phyloP scores from a whole-genome alignment of 2,797 vertebrate genomes.

The Lates japonicus region DNA sequence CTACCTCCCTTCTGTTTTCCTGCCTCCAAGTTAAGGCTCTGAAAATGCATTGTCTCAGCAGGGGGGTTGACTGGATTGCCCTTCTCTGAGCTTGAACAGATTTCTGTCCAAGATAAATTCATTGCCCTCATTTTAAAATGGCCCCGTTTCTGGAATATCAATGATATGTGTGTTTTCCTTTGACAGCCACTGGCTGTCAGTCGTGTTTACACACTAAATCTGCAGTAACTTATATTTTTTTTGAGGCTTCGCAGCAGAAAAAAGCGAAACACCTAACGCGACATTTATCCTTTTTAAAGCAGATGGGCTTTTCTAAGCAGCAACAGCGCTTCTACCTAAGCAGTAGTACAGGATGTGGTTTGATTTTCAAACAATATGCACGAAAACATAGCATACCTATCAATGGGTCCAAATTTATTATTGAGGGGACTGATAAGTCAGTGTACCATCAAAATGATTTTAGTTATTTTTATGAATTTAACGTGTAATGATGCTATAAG shows the following conservation, averaged over 20 bases:
- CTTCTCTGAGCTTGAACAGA: conserved; percentile 24
- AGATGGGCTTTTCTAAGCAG: no score
- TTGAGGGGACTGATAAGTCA: no score
- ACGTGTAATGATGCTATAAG: no score
- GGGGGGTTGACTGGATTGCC: conserved; percentile 8
- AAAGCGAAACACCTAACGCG: neutral
- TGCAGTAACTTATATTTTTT: neutral
- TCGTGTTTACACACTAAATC: neutral
- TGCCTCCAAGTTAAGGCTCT: conserved; percentile 1
- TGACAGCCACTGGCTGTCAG: neutral
- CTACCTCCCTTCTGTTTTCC: neutral
- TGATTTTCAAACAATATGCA: no score
- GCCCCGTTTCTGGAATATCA: conserved; percentile 9
- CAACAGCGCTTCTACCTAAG: no score
- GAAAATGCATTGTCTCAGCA: conserved; percentile 30
- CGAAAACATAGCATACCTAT: no score
- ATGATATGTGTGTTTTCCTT: conserved; percentile 2
- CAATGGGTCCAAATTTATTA: no score
- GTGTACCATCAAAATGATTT: no score
- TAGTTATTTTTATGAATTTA: no score
- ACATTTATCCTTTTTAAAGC: neutral
- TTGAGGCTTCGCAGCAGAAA: neutral
- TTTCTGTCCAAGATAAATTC: conserved; percentile 48
- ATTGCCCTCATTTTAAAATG: conserved; percentile 30
- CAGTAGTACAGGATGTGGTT: no score